Conservation (phyloP, 2,888 invertebrate species). For the Ophion slaviceki region DNA sequence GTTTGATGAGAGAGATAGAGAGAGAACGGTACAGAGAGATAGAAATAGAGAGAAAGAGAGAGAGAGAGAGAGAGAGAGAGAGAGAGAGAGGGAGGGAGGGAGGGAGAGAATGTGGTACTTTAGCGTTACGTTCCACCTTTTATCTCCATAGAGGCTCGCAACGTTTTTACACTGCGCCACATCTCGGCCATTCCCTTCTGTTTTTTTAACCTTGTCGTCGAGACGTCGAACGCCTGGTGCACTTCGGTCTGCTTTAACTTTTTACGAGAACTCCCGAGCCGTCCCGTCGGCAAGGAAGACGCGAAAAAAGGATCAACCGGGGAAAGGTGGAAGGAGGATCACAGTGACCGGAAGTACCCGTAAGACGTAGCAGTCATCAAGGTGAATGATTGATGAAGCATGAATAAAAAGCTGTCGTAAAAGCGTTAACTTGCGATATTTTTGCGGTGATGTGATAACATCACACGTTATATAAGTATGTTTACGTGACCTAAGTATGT, state of each 20-base stretch:
- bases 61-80: slow-evolving; percentile 4
- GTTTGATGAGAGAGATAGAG: slow-evolving; percentile 61
- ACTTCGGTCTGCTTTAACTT: slow-evolving; percentile 47
- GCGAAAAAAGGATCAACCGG: slow-evolving; percentile 4
- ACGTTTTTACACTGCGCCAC: slow-evolving; percentile 50
- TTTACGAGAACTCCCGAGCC: slow-evolving; percentile 54
- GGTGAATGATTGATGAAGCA: too few species aligned
- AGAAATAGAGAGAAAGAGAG: neutral
- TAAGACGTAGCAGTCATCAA: too few species aligned
- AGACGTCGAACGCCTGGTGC: slow-evolving; percentile 42
- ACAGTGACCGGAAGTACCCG: neutral
- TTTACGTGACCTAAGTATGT: too few species aligned
- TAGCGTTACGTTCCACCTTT: slow-evolving; percentile 54
- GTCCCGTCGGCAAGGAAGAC: slow-evolving; percentile 13
- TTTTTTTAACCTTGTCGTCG: slow-evolving; percentile 33
- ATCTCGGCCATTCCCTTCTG: slow-evolving; percentile 41
- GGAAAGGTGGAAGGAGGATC: neutral
- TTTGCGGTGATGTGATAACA: too few species aligned
- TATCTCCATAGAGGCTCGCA: slow-evolving; percentile 50
- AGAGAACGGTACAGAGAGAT: neutral
- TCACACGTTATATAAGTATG: too few species aligned
- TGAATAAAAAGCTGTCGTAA: too few species aligned
- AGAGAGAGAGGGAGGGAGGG: too few species aligned
- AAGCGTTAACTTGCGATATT: too few species aligned
- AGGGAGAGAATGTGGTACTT: slow-evolving; percentile 32